Conservation (phyloP, 2,113 vertebrate genomes). For the Labeo rohita region DNA sequence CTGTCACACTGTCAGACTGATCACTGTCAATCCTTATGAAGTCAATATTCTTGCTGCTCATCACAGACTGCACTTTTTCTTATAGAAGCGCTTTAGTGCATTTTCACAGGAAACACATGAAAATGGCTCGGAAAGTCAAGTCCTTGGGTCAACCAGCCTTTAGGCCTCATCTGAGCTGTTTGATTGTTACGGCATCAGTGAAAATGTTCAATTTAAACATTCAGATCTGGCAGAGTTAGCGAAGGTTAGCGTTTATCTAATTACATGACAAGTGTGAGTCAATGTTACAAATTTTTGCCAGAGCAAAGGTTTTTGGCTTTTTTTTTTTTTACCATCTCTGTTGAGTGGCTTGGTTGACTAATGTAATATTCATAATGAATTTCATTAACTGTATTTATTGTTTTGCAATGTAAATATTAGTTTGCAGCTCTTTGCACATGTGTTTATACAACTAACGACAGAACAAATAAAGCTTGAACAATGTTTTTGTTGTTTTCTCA, state of each 20-base stretch:
- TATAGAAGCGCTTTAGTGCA: neutral
- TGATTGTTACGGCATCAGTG: constrained; percentile 43
- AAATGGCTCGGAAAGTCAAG: constrained; percentile 1
- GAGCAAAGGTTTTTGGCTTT: constrained; percentile 82
- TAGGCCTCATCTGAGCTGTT: constrained; percentile 46
- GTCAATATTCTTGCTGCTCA: constrained; percentile 23
- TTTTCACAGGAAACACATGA: constrained; percentile 33
- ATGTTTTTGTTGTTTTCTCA: constrained; percentile 70
- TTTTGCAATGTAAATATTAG: constrained; percentile 81
- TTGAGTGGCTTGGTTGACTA: constrained; percentile 73
- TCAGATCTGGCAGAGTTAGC: neutral
- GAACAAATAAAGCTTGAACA: constrained; percentile 68
- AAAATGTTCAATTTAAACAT: constrained; percentile 13
- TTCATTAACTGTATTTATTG: constrained; percentile 64
- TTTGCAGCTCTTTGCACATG: constrained; percentile 90
- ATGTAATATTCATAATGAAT: constrained; percentile 71
- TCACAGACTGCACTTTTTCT: neutral
- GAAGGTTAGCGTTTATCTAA: constrained; percentile 7
- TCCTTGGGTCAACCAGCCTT: constrained; percentile 78
- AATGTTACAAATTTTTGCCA: constrained; percentile 59
- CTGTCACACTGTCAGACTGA: neutral
- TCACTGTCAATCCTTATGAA: constrained; percentile 1
- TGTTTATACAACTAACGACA: constrained; percentile 70
- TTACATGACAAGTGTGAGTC: neutral
- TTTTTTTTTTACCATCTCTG: constrained; percentile 39